Base-by-base conservation (phyloP, 2,888 invertebrate genomes). In the Oscheius sp. region DNA sequence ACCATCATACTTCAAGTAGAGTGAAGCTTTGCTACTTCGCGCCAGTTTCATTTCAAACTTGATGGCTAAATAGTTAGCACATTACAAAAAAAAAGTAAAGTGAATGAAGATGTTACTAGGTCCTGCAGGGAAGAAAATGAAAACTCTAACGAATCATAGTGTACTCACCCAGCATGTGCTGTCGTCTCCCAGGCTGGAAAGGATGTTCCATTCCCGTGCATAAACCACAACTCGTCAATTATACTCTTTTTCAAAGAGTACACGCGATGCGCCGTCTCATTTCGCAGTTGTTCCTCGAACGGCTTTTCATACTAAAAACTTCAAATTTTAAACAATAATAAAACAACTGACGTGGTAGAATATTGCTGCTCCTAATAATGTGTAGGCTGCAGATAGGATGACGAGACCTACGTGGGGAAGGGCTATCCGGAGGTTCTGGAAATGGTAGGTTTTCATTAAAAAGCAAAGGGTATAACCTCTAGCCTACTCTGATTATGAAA, bases 321-420 rank as follows among this genome's bases (percentile, higher is more conserved):
- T 21, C 21, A 47, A 62, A 51, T 48, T 55, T 55, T 5, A 51
- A 72, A 65, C 4, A 42, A 51, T 59, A 76, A 75, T 9, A 59
- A 58, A 55, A 59, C 73, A 50, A 75, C 80, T 80, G 51, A 87
- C 87, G 71, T 86, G 79, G 75, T 88, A 86, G 77, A 89, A 89
- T 65, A 89, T 84, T 37, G 84, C 80, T 5, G 88, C 89, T 62
- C 89, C 88, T 32, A 88, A 76, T 32, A 89, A 71, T 13, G 89
- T 87, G 78, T 89, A 89, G 10, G 81, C 76, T 21, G 86, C 82
- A 13, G 89, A 89, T 32, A 89, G 78, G 29, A 86, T 68, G 50
- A 89, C 87, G 42, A 89, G 80, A 59, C 88, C 89, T 63, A 89
- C 82, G 77, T 89, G 89, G 37, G 88, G 89, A 42, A 86, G 80